A percentile compares a stretch with the other conserved stretches of the same genome.
Evolutionary conservation across 37 sponge, comb jelly and placozoan species (phyloP).

Genomic region (Cliona cf. orientalis): DNA sequence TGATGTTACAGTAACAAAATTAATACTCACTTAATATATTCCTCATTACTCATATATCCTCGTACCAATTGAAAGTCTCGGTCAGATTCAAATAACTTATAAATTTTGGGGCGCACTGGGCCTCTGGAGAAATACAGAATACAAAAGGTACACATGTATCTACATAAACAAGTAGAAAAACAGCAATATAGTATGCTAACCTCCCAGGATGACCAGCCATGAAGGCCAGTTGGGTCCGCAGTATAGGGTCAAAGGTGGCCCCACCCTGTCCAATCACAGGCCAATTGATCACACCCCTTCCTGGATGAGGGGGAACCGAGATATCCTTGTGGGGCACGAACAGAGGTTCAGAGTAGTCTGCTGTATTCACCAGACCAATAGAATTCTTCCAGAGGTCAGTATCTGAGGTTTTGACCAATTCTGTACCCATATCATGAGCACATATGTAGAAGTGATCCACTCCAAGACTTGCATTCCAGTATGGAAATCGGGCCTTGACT

Average conservation of each 20-base stretch:
- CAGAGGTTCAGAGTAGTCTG: constrained; percentile 45
- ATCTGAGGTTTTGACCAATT: constrained; percentile 30
- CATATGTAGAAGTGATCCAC: constrained; percentile 80
- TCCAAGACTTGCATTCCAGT: constrained; percentile 73
- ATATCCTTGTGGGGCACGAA: constrained; percentile 82
- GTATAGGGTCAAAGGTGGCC: constrained; percentile 34
- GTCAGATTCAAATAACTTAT: constrained; percentile 16
- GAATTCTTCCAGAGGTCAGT: constrained; percentile 53
- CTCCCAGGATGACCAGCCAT: constrained; percentile 64
- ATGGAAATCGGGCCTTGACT: constrained; percentile 40
- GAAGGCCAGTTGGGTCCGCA: constrained; percentile 59
- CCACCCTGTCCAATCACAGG: constrained; percentile 54
- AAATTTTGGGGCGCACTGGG: constrained; percentile 53
- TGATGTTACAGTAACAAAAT: neutral
- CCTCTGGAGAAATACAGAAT: constrained; percentile 30
- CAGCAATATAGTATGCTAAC: neutral
- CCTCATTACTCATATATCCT: constrained; percentile 58
- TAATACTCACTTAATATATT: constrained; percentile 48
- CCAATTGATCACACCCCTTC: constrained; percentile 65
- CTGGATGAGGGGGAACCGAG: constrained; percentile 75
- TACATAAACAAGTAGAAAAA: neutral
- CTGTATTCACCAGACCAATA: constrained; percentile 80
- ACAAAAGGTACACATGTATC: neutral
- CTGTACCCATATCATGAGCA: constrained; percentile 82
- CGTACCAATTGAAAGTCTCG: constrained; percentile 39